A percentile compares a stretch with the other conserved stretches of the same genome.
Evolutionary conservation across 2,888 invertebrate species (phyloP).

Genomic region (Campoletis raptor): DNA sequence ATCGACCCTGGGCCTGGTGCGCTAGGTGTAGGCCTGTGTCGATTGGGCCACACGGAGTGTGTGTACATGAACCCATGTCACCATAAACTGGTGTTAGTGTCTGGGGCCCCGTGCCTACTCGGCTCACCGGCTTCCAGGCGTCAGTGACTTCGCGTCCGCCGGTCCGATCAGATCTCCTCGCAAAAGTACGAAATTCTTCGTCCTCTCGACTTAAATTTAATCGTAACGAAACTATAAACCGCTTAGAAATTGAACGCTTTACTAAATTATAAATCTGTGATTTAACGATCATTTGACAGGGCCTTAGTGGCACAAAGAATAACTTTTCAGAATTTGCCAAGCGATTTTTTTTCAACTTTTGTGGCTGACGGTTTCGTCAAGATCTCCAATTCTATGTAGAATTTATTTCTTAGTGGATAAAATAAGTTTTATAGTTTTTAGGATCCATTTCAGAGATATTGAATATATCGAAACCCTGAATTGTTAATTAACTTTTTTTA

Average conservation of each 20-base stretch:
- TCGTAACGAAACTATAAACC: not conserved
- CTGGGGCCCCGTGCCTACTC: constrained; percentile 77
- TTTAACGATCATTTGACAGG: not conserved
- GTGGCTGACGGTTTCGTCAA: not conserved
- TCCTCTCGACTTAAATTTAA: not conserved
- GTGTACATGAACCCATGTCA: constrained; percentile 31
- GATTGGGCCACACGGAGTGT: constrained; percentile 52
- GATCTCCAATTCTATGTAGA: not conserved
- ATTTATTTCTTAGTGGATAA: not conserved
- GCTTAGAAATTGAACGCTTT: not conserved
- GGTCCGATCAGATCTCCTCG: constrained; percentile 81
- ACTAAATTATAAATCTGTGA: not conserved
- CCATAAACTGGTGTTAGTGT: constrained; percentile 75
- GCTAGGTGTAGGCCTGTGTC: constrained; percentile 45
- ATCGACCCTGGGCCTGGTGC: constrained; percentile 60
- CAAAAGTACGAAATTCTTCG: constrained; percentile 66
- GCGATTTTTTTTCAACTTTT: not conserved
- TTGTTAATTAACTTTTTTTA: not conserved
- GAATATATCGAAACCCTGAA: not conserved
- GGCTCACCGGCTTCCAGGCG: constrained; percentile 81
- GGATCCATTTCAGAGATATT: not conserved
- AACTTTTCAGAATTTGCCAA: not conserved
- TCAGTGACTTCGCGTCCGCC: constrained; percentile 84
- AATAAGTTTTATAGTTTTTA: not conserved
- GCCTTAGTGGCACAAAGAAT: not conserved